Evolutionary conservation across 2,113 vertebrate species (phyloP).

Genomic region (Apeltes quadracus): DNA sequence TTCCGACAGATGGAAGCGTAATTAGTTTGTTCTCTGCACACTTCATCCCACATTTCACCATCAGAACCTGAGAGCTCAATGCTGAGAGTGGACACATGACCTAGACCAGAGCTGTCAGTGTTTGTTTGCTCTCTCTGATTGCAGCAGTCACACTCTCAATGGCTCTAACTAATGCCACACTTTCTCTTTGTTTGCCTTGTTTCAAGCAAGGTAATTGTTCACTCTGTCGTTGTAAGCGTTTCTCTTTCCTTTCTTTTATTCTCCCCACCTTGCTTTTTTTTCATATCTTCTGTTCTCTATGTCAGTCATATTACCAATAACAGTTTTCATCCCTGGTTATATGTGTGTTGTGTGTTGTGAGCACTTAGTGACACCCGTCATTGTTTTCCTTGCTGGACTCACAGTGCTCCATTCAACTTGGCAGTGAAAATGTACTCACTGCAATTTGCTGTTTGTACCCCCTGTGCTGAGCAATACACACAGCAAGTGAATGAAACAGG

Average conservation of each 20-base stretch:
- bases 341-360: conserved; percentile 17
- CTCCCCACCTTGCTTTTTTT: not conserved
- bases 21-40: conserved; percentile 29
- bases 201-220: conserved; percentile 42
- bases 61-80: not conserved
- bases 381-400: conserved; percentile 36
- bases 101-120: not conserved
- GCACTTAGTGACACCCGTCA: conserved; percentile 26
- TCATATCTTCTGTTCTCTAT: conserved; percentile 6
- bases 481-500: not conserved
- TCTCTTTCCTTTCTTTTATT: conserved; percentile 4
- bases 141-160: conserved; percentile 14
- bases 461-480: conserved; percentile 16
- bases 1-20: conserved; percentile 25
- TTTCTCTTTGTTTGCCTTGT: conserved; percentile 32
- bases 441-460: conserved; percentile 26
- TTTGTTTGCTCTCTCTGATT: conserved; percentile 21
- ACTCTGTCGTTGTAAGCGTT: conserved; percentile 35
- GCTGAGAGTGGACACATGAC: conserved; percentile 6
- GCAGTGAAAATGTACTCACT: conserved; percentile 25
- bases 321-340: conserved; percentile 34
- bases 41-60: too few relatives aligned
- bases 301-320: conserved; percentile 36
- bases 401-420: conserved; percentile 12
- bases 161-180: conserved; percentile 36